Base-by-base conservation (phyloP, 1,140 invertebrate species). In the Drosophila suzukii region DNA sequence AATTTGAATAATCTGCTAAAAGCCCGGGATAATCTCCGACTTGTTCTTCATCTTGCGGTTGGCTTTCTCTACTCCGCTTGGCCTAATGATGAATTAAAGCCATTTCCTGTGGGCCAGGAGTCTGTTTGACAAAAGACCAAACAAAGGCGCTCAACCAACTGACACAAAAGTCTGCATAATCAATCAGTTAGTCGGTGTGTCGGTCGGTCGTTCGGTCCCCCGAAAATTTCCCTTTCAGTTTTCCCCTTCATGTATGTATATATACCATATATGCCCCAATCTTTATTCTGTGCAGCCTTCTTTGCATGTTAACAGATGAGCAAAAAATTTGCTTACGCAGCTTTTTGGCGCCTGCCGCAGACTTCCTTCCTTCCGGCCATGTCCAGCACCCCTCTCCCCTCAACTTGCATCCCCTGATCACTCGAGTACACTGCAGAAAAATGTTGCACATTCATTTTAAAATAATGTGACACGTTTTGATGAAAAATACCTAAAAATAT, bases 151-250 rank as follows among this genome's bases (percentile, higher is more conserved):
- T 76, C 63, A 76, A 60, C 72, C 73, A 84, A 84, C 77, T 81
- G 85, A 89, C 85, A 90, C 84, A 84, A 84, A 84, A 90, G 80
- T 89, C 84, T 81, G 84, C 84, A 89, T 90, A 89, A 89, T 89
- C 84, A 89, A 89, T 89, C 85, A 89, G 84, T 70, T 60, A 72
- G 56, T 49, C 24, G 30, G 60, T 63, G 15, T 34, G 55, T 34
- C 32, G n/a, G 17, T 39, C 30, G 55, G 61, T 65, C 43, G 20
- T 20, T 63, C 34, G 20, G 10, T 17, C 34, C 27, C 36, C 13
- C 38, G 3, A 46, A 43, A 55, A 27, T 24, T 10, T 17, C 27
- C 13, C 7, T 32, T 15, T 8, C 17, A 7, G 1, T 54, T 13
- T 13, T 44, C 39, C 39, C 13, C 13, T 13, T 13, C 12, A 47